Evolutionary conservation across 2,888 invertebrate genomes (phyloP), one percentile per base, ranked within the genome.

Genomic region (Ctena decussata): DNA sequence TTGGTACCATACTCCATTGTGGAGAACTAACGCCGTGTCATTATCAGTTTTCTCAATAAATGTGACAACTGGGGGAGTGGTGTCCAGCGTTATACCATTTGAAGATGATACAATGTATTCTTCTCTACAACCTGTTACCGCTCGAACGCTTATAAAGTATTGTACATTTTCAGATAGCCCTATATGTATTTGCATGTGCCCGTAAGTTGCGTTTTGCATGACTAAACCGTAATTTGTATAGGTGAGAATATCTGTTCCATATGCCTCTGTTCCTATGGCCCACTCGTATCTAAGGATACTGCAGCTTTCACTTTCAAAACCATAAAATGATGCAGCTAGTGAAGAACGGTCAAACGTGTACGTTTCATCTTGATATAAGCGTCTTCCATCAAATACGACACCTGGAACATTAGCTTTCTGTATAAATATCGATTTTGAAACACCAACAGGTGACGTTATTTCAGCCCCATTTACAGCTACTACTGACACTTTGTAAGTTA

Each of bases 281-380:
- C 93, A 93, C 70, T 93, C 92, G 82, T 93, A 93, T 12, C 89
- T 83, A 2, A 85, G 72, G 8, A 93, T 92, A 57, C 89, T 90
- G 76, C 93, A 93, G 11, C 89, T 86, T 71, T 92, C 89, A 81
- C 92, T 92, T 71, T 91, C 88, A 85, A 93, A 93, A 0, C 93
- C 93, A 49, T 80, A 82, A 75, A 93, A 93, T 27, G 91, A 87
- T 30, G 92, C 90, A 11, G 90, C 92, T 15, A 93, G 69, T 3
- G 93, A 91, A 15, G 91, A 84, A 21, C 78, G 90, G 74, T 93
- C 93, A 46, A 70, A 46, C 0, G 85, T 89, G 75, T 81, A 93
- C 60, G 89, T 86, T 5, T 80, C 78, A 76, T 93, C 93, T 24
- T 74, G 24, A 15, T 77, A 84, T 12, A 78, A 77, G 12, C 81